A percentile compares a stretch with the other conserved stretches of the same genome.
These are phyloP conservation scores for Rhynchonycteris naso DNA, from an alignment of 2,797 vertebrate genomes.

Conservation along the genomic window DNA sequence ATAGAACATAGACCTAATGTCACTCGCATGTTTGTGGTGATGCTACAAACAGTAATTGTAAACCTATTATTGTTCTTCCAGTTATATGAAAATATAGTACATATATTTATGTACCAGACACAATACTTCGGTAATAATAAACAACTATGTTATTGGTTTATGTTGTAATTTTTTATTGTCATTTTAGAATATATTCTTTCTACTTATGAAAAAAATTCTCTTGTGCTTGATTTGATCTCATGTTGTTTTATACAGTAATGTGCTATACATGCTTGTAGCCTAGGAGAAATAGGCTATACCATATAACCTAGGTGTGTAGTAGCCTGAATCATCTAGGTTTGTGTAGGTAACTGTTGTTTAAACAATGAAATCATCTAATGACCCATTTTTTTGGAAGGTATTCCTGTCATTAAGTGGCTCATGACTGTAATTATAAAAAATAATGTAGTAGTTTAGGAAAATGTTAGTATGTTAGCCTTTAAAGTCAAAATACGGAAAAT, in stretches of 20 bases:
- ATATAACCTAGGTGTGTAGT: no score
- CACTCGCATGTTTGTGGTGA: neutral
- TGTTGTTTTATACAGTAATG: neutral
- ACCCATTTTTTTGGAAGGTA: neutral
- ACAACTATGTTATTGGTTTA: neutral
- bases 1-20: neutral
- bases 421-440: slow-evolving; percentile 39
- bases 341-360: neutral
- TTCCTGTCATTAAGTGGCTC: neutral
- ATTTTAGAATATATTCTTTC: neutral
- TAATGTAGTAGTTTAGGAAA: neutral
- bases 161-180: neutral
- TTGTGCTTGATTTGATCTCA: neutral
- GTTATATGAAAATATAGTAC: no score
- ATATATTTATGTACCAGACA: no score
- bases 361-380: neutral
- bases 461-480: slow-evolving; percentile 23
- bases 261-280: neutral
- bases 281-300: neutral
- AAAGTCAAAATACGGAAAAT: slow-evolving; percentile 27
- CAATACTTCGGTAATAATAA: neutral
- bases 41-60: neutral
- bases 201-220: neutral
- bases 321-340: neutral
- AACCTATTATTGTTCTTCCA: neutral